Percentiles rank a stretch among this genome's conserved stretches.
These are phyloP conservation scores for Athalia cordata DNA, from an alignment of 2,888 invertebrate species.

Conservation along the genomic window DNA sequence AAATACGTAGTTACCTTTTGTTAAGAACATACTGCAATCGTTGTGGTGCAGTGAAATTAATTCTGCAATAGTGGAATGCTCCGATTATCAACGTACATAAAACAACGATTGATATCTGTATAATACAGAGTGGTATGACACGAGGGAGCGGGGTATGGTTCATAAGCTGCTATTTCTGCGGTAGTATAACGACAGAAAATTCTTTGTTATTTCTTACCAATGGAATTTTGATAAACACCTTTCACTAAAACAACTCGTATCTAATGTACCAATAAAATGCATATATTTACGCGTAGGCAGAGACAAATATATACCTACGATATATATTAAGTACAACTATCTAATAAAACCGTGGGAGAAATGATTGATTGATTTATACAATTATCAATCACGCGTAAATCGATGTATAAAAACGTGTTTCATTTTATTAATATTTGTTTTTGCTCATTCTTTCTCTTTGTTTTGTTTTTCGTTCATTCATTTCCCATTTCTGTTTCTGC, in stretches of 20 bases:
- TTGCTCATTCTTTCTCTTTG: background rate
- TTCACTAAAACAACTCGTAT: background rate
- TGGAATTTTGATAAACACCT: constrained; percentile 32
- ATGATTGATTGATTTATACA: constrained; percentile 12
- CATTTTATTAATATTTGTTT: no score
- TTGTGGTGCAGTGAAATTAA: no score
- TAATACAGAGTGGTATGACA: no score
- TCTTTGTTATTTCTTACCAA: constrained; percentile 17
- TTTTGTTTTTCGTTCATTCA: background rate
- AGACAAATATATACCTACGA: background rate
- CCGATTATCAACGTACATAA: no score
- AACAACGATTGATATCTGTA: constrained; percentile 18
- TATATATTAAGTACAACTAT: constrained; percentile 11
- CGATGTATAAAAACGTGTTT: no score
- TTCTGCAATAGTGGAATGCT: no score
- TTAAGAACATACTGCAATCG: no score
- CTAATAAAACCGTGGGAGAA: constrained; percentile 13
- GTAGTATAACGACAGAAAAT: background rate
- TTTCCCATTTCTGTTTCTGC: no score
- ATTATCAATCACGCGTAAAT: background rate
- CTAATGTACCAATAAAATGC: background rate
- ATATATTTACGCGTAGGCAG: constrained; percentile 7
- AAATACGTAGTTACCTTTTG: no score
- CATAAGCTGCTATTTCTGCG: background rate
- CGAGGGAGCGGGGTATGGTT: no score